Percentiles rank a stretch among this genome's conserved stretches.
These are phyloP conservation scores for Lamproptera curius DNA, from an alignment of 2,888 invertebrate species.

Conservation along the genomic window DNA sequence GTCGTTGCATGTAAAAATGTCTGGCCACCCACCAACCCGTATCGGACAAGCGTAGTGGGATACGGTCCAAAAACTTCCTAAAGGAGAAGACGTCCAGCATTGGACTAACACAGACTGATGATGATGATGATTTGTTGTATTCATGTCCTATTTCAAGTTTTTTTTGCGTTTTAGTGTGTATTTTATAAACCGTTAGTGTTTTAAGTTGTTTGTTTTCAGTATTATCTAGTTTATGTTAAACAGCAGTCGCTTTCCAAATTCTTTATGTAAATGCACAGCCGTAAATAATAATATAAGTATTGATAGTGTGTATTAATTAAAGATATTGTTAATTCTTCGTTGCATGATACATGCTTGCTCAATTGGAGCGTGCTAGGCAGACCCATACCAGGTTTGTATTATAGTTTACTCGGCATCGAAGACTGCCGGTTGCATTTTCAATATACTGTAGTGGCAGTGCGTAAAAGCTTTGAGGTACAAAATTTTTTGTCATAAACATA, in stretches of 20 bases:
- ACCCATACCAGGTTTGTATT: conserved; percentile 49
- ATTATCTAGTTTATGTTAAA: not conserved
- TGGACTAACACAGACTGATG: too few species aligned
- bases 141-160: not conserved
- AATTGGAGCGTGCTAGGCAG: conserved; percentile 63
- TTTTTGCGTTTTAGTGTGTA: not conserved
- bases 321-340: conserved; percentile 41
- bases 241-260: conserved; percentile 28
- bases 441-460: conserved; percentile 30
- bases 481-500: too few species aligned
- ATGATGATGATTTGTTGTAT: too few species aligned
- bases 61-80: too few species aligned
- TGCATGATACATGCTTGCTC: conserved; percentile 69
- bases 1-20: too few species aligned
- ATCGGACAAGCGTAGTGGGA: too few species aligned
- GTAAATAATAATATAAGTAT: conserved; percentile 21
- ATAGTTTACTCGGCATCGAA: conserved; percentile 55
- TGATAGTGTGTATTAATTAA: conserved; percentile 20
- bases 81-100: too few species aligned
- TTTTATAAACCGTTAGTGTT: not conserved
- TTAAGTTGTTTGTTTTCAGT: not conserved
- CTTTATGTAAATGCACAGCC: conserved; percentile 23
- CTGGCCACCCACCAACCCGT: too few species aligned
- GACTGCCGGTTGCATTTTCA: conserved; percentile 55
- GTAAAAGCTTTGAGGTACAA: conserved; percentile 29